A percentile compares a stretch with the other conserved stretches of the same genome.
Conservation (phyloP, 2,797 vertebrate genomes). For the Synaphobranchus kaupii region DNA sequence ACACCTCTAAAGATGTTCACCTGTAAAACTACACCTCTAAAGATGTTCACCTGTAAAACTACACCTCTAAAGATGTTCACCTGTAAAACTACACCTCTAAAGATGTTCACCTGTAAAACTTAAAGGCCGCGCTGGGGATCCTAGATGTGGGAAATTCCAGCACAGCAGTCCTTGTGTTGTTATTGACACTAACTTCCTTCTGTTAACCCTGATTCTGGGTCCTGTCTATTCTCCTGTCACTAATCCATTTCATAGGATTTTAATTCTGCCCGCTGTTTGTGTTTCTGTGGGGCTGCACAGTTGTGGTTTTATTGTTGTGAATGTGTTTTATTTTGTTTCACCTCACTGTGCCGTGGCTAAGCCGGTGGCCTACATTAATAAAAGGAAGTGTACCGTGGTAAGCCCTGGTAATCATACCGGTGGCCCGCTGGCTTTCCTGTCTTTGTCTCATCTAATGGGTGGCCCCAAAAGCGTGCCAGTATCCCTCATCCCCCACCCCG, state of each 20-base stretch:
- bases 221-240: too few relatives aligned
- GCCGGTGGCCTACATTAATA: background rate
- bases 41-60: background rate
- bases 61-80: background rate
- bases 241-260: too few relatives aligned
- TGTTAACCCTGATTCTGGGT: too few relatives aligned
- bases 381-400: background rate
- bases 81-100: background rate
- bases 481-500: background rate
- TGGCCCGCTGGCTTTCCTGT: background rate
- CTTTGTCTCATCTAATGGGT: background rate
- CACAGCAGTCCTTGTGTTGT: too few relatives aligned
- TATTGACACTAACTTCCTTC: too few relatives aligned
- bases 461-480: background rate
- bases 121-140: background rate
- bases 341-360: conserved; percentile 12
- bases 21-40: background rate
- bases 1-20: background rate
- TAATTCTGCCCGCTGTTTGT: background rate
- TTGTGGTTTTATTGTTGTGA: conserved; percentile 18
- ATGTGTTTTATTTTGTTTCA: conserved; percentile 29
- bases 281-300: background rate
- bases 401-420: background rate
- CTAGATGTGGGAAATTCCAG: background rate
- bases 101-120: background rate